phyloP scores from a whole-genome alignment of 2,888 invertebrate species.

The Cephus runcator region DNA sequence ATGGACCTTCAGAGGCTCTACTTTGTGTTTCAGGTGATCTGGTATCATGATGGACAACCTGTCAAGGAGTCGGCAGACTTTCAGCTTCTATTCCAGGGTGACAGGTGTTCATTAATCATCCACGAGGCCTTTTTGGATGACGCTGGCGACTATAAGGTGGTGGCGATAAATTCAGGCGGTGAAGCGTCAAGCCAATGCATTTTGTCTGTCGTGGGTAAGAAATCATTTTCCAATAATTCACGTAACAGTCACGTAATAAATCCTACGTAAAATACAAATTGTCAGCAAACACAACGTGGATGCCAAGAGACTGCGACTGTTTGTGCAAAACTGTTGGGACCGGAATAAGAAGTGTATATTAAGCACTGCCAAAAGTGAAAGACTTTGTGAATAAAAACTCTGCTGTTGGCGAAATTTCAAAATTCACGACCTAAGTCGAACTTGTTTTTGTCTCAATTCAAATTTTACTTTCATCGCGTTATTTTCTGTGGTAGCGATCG shows the following conservation, averaged over 20 bases:
- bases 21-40: slow-evolving; percentile 69
- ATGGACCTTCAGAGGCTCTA: not conserved
- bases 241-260: not conserved
- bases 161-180: slow-evolving; percentile 87
- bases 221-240: not conserved
- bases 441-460: not conserved
- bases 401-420: not conserved
- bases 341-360: not conserved
- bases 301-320: not conserved
- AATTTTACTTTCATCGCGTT: not conserved
- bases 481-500: not conserved
- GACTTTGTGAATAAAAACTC: not conserved
- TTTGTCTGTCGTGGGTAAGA: slow-evolving; percentile 68
- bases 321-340: not conserved
- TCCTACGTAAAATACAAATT: not conserved
- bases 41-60: slow-evolving; percentile 83
- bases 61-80: slow-evolving; percentile 87
- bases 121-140: slow-evolving; percentile 80
- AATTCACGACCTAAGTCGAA: not conserved
- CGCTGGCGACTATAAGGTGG: slow-evolving; percentile 81
- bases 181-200: slow-evolving; percentile 79
- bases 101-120: slow-evolving; percentile 79
- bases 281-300: not conserved
- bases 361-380: not conserved
- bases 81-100: slow-evolving; percentile 84